Evolutionary conservation across 2,888 invertebrate genomes (phyloP).

Genomic region (Catocala sponsa): DNA sequence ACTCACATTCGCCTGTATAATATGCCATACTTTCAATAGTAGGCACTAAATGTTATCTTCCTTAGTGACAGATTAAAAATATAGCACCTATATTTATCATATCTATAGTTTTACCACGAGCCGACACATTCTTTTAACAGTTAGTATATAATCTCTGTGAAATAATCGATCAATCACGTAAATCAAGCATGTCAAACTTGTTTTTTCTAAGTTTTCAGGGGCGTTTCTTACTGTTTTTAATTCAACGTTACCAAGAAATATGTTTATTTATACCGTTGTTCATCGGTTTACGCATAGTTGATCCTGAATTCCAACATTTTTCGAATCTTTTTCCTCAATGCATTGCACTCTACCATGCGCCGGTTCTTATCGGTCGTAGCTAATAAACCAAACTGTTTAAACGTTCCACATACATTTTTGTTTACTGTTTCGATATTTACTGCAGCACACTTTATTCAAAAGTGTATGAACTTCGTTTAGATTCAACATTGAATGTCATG

Average conservation of each 20-base stretch:
- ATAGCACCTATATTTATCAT: slow-evolving; percentile 15
- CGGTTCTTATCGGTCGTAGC: slow-evolving; percentile 53
- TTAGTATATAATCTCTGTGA: slow-evolving; percentile 7
- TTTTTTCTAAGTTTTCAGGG: slow-evolving; percentile 10
- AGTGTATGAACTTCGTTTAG: too few species aligned
- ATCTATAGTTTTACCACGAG: neutral
- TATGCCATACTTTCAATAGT: too few species aligned
- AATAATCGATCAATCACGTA: slow-evolving; percentile 21
- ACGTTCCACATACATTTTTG: slow-evolving; percentile 32
- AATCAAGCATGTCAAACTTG: slow-evolving; percentile 18
- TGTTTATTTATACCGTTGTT: slow-evolving; percentile 45
- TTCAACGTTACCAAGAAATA: slow-evolving; percentile 50
- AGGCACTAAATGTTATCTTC: neutral
- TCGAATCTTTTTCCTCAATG: slow-evolving; percentile 72
- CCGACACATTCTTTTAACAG: slow-evolving; percentile 11
- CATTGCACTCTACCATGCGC: slow-evolving; percentile 58
- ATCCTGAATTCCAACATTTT: slow-evolving; percentile 44
- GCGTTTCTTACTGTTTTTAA: slow-evolving; percentile 8
- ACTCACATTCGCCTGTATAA: too few species aligned
- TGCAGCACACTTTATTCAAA: neutral
- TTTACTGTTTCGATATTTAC: slow-evolving; percentile 25
- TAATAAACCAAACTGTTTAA: slow-evolving; percentile 31
- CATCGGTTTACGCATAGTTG: slow-evolving; percentile 51
- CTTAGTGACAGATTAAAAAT: slow-evolving; percentile 20
- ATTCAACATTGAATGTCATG: too few species aligned